Evolutionary conservation across 1,140 invertebrate genomes (phyloP), one percentile per base, ranked within the genome.

Genomic region (Trichonephila inaurata): DNA sequence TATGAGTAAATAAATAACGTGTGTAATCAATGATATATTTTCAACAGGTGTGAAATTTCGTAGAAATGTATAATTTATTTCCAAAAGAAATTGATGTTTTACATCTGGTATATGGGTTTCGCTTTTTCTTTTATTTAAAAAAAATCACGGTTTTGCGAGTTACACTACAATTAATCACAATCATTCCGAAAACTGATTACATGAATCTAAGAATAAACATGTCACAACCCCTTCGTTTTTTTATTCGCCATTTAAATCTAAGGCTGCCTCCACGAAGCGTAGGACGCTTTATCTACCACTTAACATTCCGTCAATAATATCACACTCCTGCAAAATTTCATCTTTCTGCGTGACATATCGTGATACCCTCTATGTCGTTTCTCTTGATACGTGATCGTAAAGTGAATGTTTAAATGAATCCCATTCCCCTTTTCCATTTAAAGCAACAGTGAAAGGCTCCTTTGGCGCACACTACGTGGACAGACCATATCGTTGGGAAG

Each of bases 251-350:
- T 5, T 77, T 12, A 77, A 77, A 33, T 28, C n/a, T 69, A 5
- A 24, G n/a, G 66, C 66, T 60, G 24, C 85, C 44, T 87, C 60
- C 85, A 40, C 60, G 24, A 14, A 40, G 86, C 62, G 86, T 77
- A 33, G 64, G 66, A 33, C 60, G 61, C 1, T 12, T 16, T 89
- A 89, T 89, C 88, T 69, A 10, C 62, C 44, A 89, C 88, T 89
- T 89, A 72, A 58, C 40, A 89, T 89, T 89, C 64, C 33, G 44
- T 77, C 88, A 89, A 69, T 89, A 89, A 89, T 72, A 60, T 89
- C 64, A 61, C 66, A 69, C 58, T 72, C 18, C 88, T 77, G 62
- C n/a, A 77, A 77, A 89, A 89, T 89, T 87, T 87, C 85, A 87
- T 87, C 51, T 51, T 33, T 77, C 88, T 69, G 16, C 58, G 62